Evolutionary conservation across 2,113 vertebrate species (phyloP), one percentile per base, ranked within the genome.

Genomic region (Thymallus thymallus): DNA sequence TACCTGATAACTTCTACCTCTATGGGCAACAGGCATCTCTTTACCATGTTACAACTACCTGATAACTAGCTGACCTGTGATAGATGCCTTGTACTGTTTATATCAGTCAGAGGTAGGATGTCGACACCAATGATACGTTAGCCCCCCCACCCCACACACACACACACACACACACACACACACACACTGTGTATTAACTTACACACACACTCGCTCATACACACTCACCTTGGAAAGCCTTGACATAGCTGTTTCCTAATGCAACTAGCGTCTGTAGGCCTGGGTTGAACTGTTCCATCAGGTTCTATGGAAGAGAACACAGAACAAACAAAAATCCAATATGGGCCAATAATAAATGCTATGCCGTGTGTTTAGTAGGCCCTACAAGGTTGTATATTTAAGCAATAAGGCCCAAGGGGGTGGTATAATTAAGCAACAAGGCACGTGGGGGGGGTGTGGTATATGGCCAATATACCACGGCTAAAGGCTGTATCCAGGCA

Each of bases 261-360:
- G 94, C 93, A 58, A 97, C 95, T 61, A 99, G 92, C 75, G 95
- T 95, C 90, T 97, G 94, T 76, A 98, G 92, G 5, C 96, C 95
- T 0, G 97, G 97, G 81, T 99, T 99, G 86, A 98, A 99, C 80
- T 96, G 94, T 68, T 98, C 95, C 93, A 95, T 91, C 78, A 99
- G 94, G 75, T 92, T 95, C 97, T 99, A 66, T 2, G 76, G 6
- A 51, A 51, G 16, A 51, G 58, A 85, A 24, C 24, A 16, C 84
- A 62, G 55, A 66, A 60, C 20, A 5, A 30, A 68, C 76, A 30
- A 76, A 22, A 6, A 13, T 23, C 30, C 2, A 10, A 3, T 41
- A 41, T 3, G 10, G 35, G 35, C 35, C 2, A 41, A 41, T 10
- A 12, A 7, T 12, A 10, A 41, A 10, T 41, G 9, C 35, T 12